Percentiles rank a stretch among this genome's conserved stretches.
Conservation (phyloP, 1,140 invertebrate genomes). For the Bombus waltoni region DNA sequence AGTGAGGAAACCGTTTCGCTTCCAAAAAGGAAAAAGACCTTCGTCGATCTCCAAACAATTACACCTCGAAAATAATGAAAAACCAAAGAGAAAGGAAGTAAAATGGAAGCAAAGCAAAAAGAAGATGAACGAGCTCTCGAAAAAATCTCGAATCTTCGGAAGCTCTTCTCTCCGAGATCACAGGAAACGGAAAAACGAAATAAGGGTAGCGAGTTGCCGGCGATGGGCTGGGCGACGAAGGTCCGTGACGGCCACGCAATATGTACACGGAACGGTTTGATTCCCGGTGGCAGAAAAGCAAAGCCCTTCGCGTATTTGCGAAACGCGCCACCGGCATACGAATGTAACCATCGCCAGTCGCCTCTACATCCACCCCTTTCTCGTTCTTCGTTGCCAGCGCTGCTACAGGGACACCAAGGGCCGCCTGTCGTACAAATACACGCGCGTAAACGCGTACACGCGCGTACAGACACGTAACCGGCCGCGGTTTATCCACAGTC, state of each 20-base stretch:
- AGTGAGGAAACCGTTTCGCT: too few species aligned
- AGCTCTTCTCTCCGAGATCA: background rate
- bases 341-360: conserved; percentile 54
- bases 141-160: background rate
- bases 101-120: too few species aligned
- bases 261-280: conserved; percentile 60
- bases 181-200: background rate
- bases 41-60: too few species aligned
- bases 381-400: background rate
- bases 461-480: conserved; percentile 50
- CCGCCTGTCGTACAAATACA: background rate
- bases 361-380: conserved; percentile 6
- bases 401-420: background rate
- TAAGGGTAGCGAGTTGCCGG: too few species aligned
- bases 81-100: background rate
- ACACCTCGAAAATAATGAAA: accelerated
- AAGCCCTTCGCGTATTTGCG: conserved; percentile 68
- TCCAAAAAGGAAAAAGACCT: too few species aligned
- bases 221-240: background rate
- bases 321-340: conserved; percentile 65
- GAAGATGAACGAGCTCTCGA: background rate
- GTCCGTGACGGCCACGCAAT: conserved; percentile 52
- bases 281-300: conserved; percentile 65
- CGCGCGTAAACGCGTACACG: conserved; percentile 19
- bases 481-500: conserved; percentile 75